phyloP scores from a whole-genome alignment of 2,888 invertebrate genomes.

The Noctua janthe region DNA sequence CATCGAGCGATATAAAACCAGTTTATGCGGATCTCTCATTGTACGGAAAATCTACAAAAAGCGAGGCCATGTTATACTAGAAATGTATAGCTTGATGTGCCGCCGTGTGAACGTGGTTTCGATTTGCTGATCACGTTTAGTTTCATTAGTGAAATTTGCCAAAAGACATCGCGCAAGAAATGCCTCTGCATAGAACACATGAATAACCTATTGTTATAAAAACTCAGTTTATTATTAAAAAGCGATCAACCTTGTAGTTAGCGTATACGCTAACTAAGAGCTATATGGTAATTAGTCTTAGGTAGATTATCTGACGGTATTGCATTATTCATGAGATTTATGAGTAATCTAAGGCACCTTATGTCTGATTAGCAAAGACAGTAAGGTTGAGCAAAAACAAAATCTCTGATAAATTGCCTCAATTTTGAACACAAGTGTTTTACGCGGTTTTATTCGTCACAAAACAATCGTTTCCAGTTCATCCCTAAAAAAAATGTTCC shows the following conservation, averaged over 20 bases:
- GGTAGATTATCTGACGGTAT: too few species aligned
- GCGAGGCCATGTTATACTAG: background rate
- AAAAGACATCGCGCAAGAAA: constrained; percentile 47
- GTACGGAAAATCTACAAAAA: background rate
- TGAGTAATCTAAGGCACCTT: background rate
- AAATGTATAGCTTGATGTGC: background rate
- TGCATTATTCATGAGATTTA: constrained; percentile 15
- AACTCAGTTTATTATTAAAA: background rate
- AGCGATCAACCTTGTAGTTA: background rate
- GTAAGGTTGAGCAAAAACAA: background rate
- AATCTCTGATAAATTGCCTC: background rate
- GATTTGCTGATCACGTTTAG: background rate
- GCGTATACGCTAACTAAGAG: background rate
- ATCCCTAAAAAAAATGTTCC: constrained; percentile 3
- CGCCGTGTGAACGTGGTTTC: background rate
- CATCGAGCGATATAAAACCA: background rate
- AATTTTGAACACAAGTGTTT: background rate
- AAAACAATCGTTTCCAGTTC: background rate
- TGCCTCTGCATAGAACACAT: constrained; percentile 15
- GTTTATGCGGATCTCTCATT: background rate
- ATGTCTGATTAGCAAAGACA: background rate
- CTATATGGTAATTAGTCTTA: background rate
- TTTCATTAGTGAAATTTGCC: background rate
- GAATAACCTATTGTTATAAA: background rate
- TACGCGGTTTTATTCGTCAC: background rate